Percentiles rank a stretch among this genome's conserved stretches.
phyloP scores from a whole-genome alignment of 2,888 invertebrate genomes.

The Drosophila dives region DNA sequence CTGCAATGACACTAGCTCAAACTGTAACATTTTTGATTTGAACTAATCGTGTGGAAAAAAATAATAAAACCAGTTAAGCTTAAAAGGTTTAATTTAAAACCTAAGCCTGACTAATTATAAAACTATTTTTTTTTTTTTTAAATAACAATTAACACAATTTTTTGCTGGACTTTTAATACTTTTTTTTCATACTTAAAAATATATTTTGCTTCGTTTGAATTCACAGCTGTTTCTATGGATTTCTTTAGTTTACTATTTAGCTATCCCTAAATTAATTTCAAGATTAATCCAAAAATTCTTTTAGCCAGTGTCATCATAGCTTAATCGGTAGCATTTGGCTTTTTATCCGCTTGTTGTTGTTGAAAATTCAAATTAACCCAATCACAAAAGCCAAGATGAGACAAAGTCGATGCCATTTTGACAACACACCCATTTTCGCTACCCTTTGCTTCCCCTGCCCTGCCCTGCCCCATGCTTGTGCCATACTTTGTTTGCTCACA shows the following conservation, averaged over 20 bases:
- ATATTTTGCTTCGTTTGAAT: background rate
- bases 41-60: background rate
- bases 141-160: background rate
- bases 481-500: constrained; percentile 63
- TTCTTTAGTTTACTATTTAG: background rate
- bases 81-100: background rate
- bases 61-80: background rate
- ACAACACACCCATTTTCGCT: constrained; percentile 37
- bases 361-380: constrained; percentile 73
- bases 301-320: constrained; percentile 21
- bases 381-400: constrained; percentile 75
- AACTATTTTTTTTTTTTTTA: background rate
- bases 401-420: constrained; percentile 61
- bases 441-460: background rate
- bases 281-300: constrained; percentile 14
- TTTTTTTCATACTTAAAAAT: background rate
- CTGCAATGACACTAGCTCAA: constrained; percentile 38
- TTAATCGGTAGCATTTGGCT: constrained; percentile 11
- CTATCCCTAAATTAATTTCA: background rate
- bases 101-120: background rate
- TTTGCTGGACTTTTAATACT: background rate
- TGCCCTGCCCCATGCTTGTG: background rate
- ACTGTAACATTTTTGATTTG: background rate
- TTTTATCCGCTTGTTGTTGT: constrained; percentile 12
- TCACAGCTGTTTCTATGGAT: background rate